Percentiles rank a stretch among this genome's conserved stretches.
phyloP scores from a whole-genome alignment of 2,113 vertebrate genomes.

The Scartelaos histophorus region DNA sequence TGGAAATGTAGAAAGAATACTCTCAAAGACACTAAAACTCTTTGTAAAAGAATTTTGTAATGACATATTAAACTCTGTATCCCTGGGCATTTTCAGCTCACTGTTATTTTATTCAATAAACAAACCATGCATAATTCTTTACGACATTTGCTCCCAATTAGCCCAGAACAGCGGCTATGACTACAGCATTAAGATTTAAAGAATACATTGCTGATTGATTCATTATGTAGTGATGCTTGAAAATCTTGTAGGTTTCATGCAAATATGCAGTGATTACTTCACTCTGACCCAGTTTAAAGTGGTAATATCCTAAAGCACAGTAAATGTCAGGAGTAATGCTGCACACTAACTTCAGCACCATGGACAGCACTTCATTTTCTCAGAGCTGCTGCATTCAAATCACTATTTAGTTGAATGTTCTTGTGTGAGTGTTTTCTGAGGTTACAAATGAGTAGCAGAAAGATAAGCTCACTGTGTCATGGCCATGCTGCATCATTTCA shows the following conservation, averaged over 20 bases:
- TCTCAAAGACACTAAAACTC: not conserved
- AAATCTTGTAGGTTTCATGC: conserved; percentile 6
- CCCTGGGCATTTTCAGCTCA: not conserved
- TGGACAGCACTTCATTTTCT: conserved; percentile 20
- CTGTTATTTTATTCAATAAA: conserved; percentile 2
- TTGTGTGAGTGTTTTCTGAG: not conserved
- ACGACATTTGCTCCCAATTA: conserved; percentile 4
- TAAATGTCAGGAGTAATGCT: conserved; percentile 14
- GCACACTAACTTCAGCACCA: conserved; percentile 39
- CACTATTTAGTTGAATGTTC: not conserved
- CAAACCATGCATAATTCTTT: not conserved
- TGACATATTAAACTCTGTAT: not conserved
- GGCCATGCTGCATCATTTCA: not conserved
- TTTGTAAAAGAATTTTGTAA: not conserved
- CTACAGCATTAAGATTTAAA: not conserved
- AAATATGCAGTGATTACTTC: not conserved
- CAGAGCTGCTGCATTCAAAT: not conserved
- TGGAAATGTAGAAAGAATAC: not conserved
- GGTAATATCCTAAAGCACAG: not conserved
- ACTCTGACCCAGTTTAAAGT: conserved; percentile 17
- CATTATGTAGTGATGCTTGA: conserved; percentile 1
- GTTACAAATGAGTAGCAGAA: not conserved
- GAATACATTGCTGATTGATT: conserved; percentile 5
- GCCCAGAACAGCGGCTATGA: not conserved
- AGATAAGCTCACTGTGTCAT: not conserved